A percentile compares a stretch with the other conserved stretches of the same genome.
Evolutionary conservation across 2,113 vertebrate species (phyloP).

Genomic region (Plectropomus leopardus): DNA sequence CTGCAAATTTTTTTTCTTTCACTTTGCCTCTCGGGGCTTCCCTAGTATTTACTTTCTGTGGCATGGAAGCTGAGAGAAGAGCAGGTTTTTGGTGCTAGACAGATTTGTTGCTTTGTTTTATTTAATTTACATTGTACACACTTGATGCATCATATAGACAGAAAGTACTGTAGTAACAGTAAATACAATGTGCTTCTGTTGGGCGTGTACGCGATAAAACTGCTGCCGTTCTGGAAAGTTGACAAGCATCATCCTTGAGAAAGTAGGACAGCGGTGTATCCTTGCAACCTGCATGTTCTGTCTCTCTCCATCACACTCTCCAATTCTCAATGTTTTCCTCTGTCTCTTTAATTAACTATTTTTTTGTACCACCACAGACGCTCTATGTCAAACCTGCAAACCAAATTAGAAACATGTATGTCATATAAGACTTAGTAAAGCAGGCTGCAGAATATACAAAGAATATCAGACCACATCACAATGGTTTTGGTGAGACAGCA

Average conservation of each 20-base stretch:
- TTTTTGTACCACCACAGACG: background rate
- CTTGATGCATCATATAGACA: background rate
- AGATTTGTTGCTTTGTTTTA: background rate
- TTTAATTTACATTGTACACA: background rate
- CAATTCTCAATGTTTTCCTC: background rate
- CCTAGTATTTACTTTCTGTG: no score
- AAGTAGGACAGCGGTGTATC: background rate
- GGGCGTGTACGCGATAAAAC: background rate
- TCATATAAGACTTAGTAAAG: slow-evolving; percentile 6
- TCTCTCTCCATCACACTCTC: background rate
- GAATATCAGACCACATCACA: slow-evolving; percentile 18
- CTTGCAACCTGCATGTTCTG: background rate
- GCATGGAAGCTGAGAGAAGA: no score
- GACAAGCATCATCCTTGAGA: background rate
- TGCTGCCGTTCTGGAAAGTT: background rate
- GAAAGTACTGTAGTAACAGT: no score
- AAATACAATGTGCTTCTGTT: background rate
- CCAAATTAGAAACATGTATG: slow-evolving; percentile 23
- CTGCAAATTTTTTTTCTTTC: no score
- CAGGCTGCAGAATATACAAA: slow-evolving; percentile 23
- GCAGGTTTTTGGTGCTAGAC: background rate
- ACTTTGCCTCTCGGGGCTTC: no score
- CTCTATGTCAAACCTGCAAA: slow-evolving; percentile 17
- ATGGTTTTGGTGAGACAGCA: slow-evolving; percentile 31
- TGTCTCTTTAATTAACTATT: background rate